Conservation (phyloP, 1,140 invertebrate species). For the Paracyclopina nana region DNA sequence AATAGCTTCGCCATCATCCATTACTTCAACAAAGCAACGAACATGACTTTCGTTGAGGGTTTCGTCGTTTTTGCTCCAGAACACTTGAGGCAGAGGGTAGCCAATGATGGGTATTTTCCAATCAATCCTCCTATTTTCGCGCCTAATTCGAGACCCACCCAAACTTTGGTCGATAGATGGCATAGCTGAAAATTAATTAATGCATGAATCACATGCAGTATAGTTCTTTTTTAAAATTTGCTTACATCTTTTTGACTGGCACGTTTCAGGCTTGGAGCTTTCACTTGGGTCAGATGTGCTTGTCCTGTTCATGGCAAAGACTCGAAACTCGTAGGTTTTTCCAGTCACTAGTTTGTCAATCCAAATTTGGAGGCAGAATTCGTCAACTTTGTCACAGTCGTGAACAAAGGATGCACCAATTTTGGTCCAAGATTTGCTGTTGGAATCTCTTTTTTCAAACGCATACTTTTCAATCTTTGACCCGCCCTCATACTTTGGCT, state of each 20-base stretch:
- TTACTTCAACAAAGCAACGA: background rate
- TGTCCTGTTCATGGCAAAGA: slow-evolving; percentile 80
- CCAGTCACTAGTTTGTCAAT: slow-evolving; percentile 47
- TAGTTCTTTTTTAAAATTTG: slow-evolving; percentile 17
- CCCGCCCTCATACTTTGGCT: slow-evolving; percentile 73
- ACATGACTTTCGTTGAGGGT: background rate
- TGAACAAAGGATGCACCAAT: slow-evolving; percentile 34
- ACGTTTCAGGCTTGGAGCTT: slow-evolving; percentile 60
- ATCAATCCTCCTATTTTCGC: too few relatives aligned
- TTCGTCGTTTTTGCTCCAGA: background rate
- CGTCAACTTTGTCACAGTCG: slow-evolving; percentile 7
- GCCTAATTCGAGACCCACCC: background rate
- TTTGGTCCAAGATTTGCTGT: too few relatives aligned
- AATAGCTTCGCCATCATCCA: background rate
- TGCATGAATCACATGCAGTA: background rate
- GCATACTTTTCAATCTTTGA: slow-evolving; percentile 83
- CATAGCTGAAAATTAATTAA: background rate
- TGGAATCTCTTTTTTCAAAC: slow-evolving; percentile 87
- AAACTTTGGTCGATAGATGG: background rate
- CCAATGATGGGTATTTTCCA: background rate
- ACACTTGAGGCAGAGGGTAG: background rate
- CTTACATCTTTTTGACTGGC: slow-evolving; percentile 74
- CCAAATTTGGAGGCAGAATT: slow-evolving; percentile 2
- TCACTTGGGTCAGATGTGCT: slow-evolving; percentile 75
- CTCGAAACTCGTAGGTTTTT: slow-evolving; percentile 77